Evolutionary conservation across 2,797 vertebrate species (phyloP), one percentile per base, ranked within the genome.

Genomic region (Sebastes jordani): DNA sequence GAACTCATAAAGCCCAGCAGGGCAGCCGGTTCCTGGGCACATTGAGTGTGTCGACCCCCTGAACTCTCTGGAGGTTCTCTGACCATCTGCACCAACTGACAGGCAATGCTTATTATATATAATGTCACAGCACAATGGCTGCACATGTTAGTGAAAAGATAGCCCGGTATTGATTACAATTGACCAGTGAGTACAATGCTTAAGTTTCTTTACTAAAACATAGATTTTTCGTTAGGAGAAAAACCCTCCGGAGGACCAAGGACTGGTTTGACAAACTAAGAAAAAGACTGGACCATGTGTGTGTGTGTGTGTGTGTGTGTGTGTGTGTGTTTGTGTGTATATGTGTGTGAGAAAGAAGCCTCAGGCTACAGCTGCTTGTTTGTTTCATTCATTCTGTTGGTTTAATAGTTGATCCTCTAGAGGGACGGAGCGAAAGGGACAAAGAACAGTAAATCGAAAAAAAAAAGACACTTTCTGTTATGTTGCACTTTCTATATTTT

Each of bases 1-100:
- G 83, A 52, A 74, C 73, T 83, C 65, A 82, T 71, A 73, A 87
- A 80, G 87, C 89, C 72, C 87, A 81, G 82, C 85, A 84, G 61
- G 85, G 79, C 72, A 76, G 76, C 71, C 76, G 71, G 67, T 85
- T 84, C 65, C 76, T 64, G 86, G 74, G 68, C 64, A 82, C 34
- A 16, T 20, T 5, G 6, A 56, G 60, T 30, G 56, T 62, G 32
- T 55, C 59, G 61, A 74, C 13, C 79, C 73, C 52, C 36, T 34
- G 29, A 81, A 76, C 72, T 71, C 73, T 75, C 74, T 76, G 78
- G 71, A 82, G 87, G 73, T 62, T 78, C 58, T 66, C 25, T 10
- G 13, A 30, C 80, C 89, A 88, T 87, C 79, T 89, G 87, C 68
- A 74, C 36, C 38, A 18, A 34, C 54, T 13, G 20, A 38, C 61